phyloP scores from a whole-genome alignment of 2,797 vertebrate species.

The Microchirus variegatus region DNA sequence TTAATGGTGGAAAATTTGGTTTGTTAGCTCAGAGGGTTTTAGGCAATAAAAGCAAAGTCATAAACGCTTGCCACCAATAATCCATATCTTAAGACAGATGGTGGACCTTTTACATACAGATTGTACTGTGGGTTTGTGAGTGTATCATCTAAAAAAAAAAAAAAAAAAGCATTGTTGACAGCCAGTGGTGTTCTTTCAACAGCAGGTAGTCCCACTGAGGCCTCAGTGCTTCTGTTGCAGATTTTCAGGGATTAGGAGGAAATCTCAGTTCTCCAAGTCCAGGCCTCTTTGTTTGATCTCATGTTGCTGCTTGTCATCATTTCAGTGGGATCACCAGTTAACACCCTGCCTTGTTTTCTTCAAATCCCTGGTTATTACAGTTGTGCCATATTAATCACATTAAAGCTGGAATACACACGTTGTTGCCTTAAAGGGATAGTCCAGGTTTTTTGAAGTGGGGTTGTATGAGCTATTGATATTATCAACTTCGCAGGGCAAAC shows the following conservation, averaged over 20 bases:
- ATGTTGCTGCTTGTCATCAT: constrained; percentile 25
- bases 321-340: constrained; percentile 26
- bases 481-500: too few species aligned
- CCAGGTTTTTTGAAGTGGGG: too few species aligned
- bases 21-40: too few species aligned
- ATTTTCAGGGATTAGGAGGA: constrained; percentile 48
- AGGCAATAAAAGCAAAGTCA: too few species aligned
- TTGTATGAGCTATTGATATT: too few species aligned
- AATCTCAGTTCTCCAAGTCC: constrained; percentile 34
- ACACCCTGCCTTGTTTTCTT: constrained; percentile 18
- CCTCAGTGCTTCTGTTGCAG: constrained; percentile 35
- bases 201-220: constrained; percentile 31
- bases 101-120: constrained; percentile 4
- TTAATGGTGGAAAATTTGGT: too few species aligned
- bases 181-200: constrained; percentile 31
- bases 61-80: neutral
- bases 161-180: constrained; percentile 33
- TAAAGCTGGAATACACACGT: too few species aligned
- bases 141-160: constrained; percentile 43
- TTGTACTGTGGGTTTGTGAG: constrained; percentile 12
- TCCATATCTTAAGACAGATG: constrained; percentile 8
- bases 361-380: constrained; percentile 28
- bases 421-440: too few species aligned
- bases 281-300: constrained; percentile 46
- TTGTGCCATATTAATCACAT: neutral